These are phyloP conservation scores for Liodrosophila aerea DNA, from an alignment of 2,888 invertebrate species.

Conservation along the genomic window DNA sequence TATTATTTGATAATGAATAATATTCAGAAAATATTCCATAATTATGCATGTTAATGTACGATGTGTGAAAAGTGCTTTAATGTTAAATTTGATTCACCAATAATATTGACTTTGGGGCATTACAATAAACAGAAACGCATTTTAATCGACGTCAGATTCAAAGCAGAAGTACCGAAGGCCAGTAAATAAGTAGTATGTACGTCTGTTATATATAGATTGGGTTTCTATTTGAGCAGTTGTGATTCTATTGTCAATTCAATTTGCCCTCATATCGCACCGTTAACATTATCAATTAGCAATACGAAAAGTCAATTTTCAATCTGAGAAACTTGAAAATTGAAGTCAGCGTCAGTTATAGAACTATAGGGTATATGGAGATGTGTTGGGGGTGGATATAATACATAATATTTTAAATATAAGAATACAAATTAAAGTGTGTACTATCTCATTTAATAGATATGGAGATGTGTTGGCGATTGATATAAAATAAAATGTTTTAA, in stretches of 20 bases:
- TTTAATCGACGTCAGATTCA: conserved; percentile 25
- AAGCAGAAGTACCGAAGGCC: conserved; percentile 39
- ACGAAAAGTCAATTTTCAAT: conserved; percentile 48
- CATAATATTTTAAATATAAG: too few species aligned
- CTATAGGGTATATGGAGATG: conserved; percentile 35
- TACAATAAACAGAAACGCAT: conserved; percentile 1
- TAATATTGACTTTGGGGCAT: conserved; percentile 16
- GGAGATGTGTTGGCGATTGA: too few species aligned
- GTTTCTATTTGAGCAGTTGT: conserved; percentile 46
- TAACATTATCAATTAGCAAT: conserved; percentile 75
- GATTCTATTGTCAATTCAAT: conserved; percentile 57
- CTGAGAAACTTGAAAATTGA: conserved; percentile 1
- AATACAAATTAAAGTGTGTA: too few species aligned
- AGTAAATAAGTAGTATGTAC: conserved; percentile 26
- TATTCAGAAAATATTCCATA: conserved; percentile 11
- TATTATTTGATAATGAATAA: conserved; percentile 9
- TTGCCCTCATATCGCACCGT: conserved; percentile 45
- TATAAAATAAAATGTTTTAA: too few species aligned
- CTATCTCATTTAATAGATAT: too few species aligned
- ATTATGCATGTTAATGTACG: too few species aligned
- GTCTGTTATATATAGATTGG: conserved; percentile 7
- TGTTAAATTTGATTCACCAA: too few species aligned
- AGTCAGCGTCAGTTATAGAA: too few species aligned
- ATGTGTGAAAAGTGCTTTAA: too few species aligned
- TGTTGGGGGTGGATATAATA: too few species aligned